Conservation (phyloP, 2,113 vertebrate species). For the Eulacestoma nigropectus region DNA sequence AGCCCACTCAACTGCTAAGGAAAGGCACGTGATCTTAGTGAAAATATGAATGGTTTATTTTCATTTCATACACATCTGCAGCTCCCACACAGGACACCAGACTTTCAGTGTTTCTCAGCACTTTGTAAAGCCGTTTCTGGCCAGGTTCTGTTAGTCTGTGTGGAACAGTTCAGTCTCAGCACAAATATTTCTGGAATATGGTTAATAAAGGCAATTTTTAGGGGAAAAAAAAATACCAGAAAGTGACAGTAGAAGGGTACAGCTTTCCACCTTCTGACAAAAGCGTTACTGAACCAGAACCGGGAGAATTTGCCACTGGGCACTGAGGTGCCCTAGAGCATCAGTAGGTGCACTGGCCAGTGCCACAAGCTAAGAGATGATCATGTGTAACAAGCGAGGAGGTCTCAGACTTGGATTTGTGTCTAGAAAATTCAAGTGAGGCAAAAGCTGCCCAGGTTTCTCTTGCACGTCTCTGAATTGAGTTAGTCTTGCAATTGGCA, state of each 20-base stretch:
- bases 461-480: fast-evolving
- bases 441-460: background rate
- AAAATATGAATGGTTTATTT: background rate
- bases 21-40: background rate
- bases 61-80: background rate
- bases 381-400: background rate
- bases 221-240: background rate
- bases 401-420: background rate
- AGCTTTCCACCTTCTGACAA: background rate
- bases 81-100: background rate
- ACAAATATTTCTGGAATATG: background rate
- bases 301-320: background rate
- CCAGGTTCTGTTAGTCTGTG: background rate
- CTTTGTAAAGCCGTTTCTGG: background rate
- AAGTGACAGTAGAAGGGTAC: background rate
- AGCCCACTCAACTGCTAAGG: background rate
- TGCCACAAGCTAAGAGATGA: background rate
- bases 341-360: background rate
- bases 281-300: background rate
- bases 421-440: background rate
- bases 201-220: background rate
- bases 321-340: background rate
- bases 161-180: background rate
- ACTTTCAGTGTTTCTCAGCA: background rate
- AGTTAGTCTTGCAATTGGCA: background rate